Base-by-base conservation (phyloP, 2,113 vertebrate genomes). In the Seriola dumerili region DNA sequence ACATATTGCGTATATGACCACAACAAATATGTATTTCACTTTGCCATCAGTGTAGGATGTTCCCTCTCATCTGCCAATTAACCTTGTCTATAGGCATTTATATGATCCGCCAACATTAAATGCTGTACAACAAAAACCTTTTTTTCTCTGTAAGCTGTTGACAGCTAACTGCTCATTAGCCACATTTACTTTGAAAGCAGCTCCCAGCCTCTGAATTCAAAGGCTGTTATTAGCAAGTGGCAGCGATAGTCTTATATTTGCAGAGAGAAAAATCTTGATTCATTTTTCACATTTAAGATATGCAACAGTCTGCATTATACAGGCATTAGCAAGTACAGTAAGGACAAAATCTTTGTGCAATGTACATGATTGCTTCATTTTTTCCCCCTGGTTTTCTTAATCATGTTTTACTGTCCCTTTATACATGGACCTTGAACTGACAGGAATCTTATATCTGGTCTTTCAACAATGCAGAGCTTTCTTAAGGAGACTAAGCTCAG, bases 91-190 rank as follows among this genome's bases (percentile, higher is more conserved):
- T 74, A 74, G 54, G 65, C 65, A 50, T 86, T 79, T 82, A 58
- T 63, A 46, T 68, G 59, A 88, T 1, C 73, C 4, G 55, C 50
- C 72, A 50, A 21, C 59, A 76, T 65, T 68, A 62, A 84, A 88
- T 63, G 76, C 48, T 29, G 55, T 57, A 8, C 76, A 75, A 78
- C 80, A 85, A 78, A 80, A 78, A 57, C 23, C 29, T 67, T 34
- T 83, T 66, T 80, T 11, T 34, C 64, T 67, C 17, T 65, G 32
- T 76, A 73, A 81, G 78, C 64, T 48, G 65, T 70, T 84, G 87
- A 87, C 52, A 76, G 76, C 76, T 61, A 52, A 44, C 44, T 83
- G 63, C 81, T 85, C 80, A 81, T 93, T 89, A 87, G 64, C 58
- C 50, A 65, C 25, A 69, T 89, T 85, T 84, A 65, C 80, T 83